Evolutionary conservation across 2,797 vertebrate genomes (phyloP), one percentile per base, ranked within the genome.

Genomic region (Mustela erminea): DNA sequence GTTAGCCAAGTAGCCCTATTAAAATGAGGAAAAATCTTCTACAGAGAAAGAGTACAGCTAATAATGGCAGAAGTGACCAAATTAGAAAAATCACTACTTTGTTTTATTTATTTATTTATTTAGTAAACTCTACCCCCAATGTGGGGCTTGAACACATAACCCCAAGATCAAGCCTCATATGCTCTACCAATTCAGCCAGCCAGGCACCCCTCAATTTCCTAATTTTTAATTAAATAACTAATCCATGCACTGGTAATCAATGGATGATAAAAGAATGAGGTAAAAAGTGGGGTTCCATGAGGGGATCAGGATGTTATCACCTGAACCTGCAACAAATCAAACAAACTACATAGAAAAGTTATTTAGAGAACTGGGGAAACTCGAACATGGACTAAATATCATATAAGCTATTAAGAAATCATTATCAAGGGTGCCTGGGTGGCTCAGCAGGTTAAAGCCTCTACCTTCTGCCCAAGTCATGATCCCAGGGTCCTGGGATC

Each of bases 51-150:
- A 74, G 49, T 68, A 75, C 21, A 92, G 80, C 32, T 49, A 96
- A 93, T 80, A 87, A 96, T 38, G 32, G 49, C 54, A 89, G 38
- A 96, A 84, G 54, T 87, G 41, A 90, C 38, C 32, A 90, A 83
- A 89, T 62, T 78, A 93, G 29, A 87, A 78, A 32, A 85, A 83
- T 64, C 46, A 78, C 8, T 66, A n/a, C 27, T 60, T 54, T 54
- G 15, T 52, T 52, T 52, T 52, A 18, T 54, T 18, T 52, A 52
- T 62, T 62, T 62, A 62, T 62, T 62, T 62, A 62, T 5, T 29
- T 29, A 62, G 70, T 72, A 72, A 72, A 72, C 70, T 27, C 38
- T 27, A 74, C 12, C 23, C 70, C 23, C 38, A 43, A 74, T 43
- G 13, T 74, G 70, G 70, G 23, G 3, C 70, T 74, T 25, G 23